A percentile compares a stretch with the other conserved stretches of the same genome.
Evolutionary conservation across 1,140 invertebrate species (phyloP).

Genomic region (Aradophagus sp.): DNA sequence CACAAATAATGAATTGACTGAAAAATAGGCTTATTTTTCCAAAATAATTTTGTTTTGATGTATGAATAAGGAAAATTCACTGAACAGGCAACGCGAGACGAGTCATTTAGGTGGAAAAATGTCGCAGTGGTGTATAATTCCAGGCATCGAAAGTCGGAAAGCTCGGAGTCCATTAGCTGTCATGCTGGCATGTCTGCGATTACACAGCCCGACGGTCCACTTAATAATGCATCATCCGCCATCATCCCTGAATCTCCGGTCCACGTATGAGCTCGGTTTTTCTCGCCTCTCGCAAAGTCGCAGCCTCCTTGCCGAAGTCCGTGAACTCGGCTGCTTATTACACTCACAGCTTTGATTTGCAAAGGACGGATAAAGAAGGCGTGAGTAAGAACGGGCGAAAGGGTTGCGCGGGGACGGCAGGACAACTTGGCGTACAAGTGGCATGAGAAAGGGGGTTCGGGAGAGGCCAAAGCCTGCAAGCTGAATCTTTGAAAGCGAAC

Average conservation of each 20-base stretch:
- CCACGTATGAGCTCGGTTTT: constrained; percentile 40
- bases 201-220: constrained; percentile 66
- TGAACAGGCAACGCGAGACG: too few species aligned
- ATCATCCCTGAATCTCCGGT: constrained; percentile 48
- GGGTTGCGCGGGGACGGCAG: constrained; percentile 36
- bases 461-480: constrained; percentile 55
- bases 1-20: too few species aligned
- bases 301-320: constrained; percentile 33
- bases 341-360: constrained; percentile 70
- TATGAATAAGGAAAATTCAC: too few species aligned
- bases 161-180: constrained; percentile 65
- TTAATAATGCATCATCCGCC: constrained; percentile 71
- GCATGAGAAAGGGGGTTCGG: constrained; percentile 49
- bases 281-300: constrained; percentile 28
- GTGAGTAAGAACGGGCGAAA: constrained; percentile 29
- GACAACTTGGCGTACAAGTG: constrained; percentile 40
- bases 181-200: constrained; percentile 67
- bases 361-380: constrained; percentile 53
- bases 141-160: constrained; percentile 21
- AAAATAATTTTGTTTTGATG: too few species aligned
- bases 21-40: too few species aligned
- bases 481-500: constrained; percentile 68
- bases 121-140: constrained; percentile 14
- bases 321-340: constrained; percentile 66
- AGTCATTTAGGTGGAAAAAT: constrained; percentile 11